These are phyloP conservation scores for Caenorhabditis sp. DNA, from an alignment of 2,888 invertebrate genomes.

Conservation along the genomic window DNA sequence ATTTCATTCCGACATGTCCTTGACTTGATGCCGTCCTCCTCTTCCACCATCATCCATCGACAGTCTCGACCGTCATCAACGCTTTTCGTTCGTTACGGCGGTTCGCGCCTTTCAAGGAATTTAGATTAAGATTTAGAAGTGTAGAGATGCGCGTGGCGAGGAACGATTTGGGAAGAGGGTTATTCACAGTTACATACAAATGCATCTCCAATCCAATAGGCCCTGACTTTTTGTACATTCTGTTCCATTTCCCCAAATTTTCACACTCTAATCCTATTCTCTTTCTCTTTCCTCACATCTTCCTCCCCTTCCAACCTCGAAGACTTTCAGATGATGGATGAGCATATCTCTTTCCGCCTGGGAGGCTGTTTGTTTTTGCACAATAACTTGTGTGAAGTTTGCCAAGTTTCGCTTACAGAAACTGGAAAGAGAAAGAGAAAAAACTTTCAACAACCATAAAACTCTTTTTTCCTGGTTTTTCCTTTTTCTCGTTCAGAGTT, in stretches of 20 bases:
- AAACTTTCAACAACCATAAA: slow-evolving; percentile 14
- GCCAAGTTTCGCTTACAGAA: slow-evolving; percentile 13
- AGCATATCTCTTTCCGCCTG: slow-evolving; percentile 34
- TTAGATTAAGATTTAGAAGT: too few species aligned
- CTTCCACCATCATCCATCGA: slow-evolving; percentile 4
- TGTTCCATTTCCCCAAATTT: slow-evolving; percentile 4
- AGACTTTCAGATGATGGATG: slow-evolving; percentile 49
- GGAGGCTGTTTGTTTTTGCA: slow-evolving; percentile 38
- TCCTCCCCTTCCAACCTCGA: slow-evolving; percentile 29
- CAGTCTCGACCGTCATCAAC: slow-evolving; percentile 47
- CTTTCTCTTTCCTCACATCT: slow-evolving; percentile 10
- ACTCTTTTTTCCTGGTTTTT: slow-evolving; percentile 5
- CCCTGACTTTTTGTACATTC: too few species aligned
- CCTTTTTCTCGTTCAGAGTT: too few species aligned
- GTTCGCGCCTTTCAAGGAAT: slow-evolving; percentile 19
- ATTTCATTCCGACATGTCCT: slow-evolving; percentile 46
- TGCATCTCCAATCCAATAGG: not conserved
- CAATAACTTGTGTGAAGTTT: slow-evolving; percentile 37
- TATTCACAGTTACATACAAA: not conserved
- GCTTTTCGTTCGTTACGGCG: slow-evolving; percentile 48
- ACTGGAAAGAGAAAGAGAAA: slow-evolving; percentile 27
- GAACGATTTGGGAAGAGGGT: not conserved
- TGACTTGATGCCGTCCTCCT: slow-evolving; percentile 44
- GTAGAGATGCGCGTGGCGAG: too few species aligned
- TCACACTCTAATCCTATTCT: slow-evolving; percentile 12